These are phyloP conservation scores for Folsomia candida DNA, from an alignment of 2,888 invertebrate species.

Conservation along the genomic window DNA sequence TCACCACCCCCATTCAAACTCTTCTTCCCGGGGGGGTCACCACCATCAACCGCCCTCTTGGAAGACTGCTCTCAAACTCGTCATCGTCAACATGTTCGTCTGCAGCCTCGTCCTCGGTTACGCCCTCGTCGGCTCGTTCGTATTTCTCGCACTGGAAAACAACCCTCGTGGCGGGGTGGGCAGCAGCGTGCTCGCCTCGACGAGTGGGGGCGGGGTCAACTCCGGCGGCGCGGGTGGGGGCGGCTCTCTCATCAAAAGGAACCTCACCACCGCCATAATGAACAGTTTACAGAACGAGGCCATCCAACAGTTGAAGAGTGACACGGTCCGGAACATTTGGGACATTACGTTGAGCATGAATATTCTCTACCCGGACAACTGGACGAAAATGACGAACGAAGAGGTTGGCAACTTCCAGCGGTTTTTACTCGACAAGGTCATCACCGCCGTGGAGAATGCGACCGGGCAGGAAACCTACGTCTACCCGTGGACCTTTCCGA, in stretches of 20 bases:
- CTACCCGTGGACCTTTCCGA: constrained; percentile 47
- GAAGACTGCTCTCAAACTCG: constrained; percentile 48
- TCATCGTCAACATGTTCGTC: constrained; percentile 74
- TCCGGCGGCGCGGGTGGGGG: constrained; percentile 39
- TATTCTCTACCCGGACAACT: constrained; percentile 50
- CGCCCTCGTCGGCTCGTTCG: constrained; percentile 67
- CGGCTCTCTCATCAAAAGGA: constrained; percentile 41
- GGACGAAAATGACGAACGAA: constrained; percentile 49
- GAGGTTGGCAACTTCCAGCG: constrained; percentile 48
- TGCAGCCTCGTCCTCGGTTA: constrained; percentile 78
- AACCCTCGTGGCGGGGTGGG: constrained; percentile 36
- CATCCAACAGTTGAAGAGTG: constrained; percentile 46
- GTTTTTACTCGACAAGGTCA: constrained; percentile 43
- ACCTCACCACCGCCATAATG: constrained; percentile 42
- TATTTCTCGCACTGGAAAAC: constrained; percentile 76
- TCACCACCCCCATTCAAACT: constrained; percentile 1
- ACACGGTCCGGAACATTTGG: constrained; percentile 49
- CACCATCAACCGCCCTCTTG: constrained; percentile 43
- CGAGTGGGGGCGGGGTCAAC: constrained; percentile 44
- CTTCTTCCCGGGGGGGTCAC: constrained; percentile 11
- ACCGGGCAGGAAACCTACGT: constrained; percentile 39
- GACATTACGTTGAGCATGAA: constrained; percentile 49
- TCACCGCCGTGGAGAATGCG: constrained; percentile 46
- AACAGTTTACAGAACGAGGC: constrained; percentile 45
- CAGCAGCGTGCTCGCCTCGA: constrained; percentile 42